These are phyloP conservation scores for Chloroclysta siterata DNA, from an alignment of 2,888 invertebrate genomes.

Conservation along the genomic window DNA sequence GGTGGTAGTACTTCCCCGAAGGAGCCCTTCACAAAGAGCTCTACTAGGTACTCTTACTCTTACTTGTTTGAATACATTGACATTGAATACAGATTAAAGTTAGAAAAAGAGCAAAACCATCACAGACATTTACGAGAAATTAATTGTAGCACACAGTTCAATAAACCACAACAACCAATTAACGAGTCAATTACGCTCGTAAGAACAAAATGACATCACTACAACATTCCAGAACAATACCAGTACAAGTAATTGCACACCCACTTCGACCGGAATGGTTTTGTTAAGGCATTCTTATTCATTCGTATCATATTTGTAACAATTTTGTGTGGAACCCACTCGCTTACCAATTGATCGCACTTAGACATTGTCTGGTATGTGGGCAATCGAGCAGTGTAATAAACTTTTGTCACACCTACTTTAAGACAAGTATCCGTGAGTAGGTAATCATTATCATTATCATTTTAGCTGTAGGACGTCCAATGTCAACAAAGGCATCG, in stretches of 20 bases:
- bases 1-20: no score
- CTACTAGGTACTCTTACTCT: no score
- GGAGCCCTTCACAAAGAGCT: no score
- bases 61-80: no score
- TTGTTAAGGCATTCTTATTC: slow-evolving; percentile 26
- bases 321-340: slow-evolving; percentile 30
- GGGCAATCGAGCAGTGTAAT: slow-evolving; percentile 3
- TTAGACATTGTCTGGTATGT: slow-evolving; percentile 18
- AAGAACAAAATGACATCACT: slow-evolving; percentile 26
- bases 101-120: not conserved
- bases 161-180: slow-evolving; percentile 23
- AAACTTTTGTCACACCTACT: slow-evolving; percentile 10
- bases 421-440: not conserved
- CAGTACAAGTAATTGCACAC: slow-evolving; percentile 27
- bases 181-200: slow-evolving; percentile 21
- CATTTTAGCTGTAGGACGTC: not conserved
- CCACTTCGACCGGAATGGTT: slow-evolving; percentile 28
- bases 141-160: slow-evolving; percentile 13
- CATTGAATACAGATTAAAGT: not conserved
- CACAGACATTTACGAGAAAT: not conserved
- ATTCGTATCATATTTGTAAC: slow-evolving; percentile 27
- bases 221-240: slow-evolving; percentile 25
- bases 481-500: no score
- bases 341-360: slow-evolving; percentile 18
- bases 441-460: not conserved